Conservation (phyloP, 2,113 vertebrate species). For the Cryptomyrus ogoouensis region DNA sequence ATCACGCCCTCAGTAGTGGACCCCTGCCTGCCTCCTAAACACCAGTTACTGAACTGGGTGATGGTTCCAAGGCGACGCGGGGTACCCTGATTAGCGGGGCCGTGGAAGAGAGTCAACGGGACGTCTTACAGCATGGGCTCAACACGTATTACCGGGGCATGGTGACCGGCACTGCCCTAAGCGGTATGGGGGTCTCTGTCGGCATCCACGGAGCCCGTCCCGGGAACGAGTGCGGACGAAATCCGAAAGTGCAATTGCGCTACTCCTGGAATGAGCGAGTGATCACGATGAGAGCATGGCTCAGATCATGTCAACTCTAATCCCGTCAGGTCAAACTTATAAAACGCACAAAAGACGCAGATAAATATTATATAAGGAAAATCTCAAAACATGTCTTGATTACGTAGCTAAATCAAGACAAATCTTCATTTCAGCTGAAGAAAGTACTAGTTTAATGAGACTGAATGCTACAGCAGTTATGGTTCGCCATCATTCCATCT, state of each 20-base stretch:
- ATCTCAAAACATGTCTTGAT: neutral
- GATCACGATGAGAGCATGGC: neutral
- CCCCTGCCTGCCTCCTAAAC: neutral
- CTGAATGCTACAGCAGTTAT: neutral
- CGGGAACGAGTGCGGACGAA: neutral
- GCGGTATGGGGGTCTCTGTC: neutral
- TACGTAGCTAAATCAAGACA: neutral
- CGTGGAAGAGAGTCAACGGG: neutral
- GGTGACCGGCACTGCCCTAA: neutral
- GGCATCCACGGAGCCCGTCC: neutral
- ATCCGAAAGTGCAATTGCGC: neutral
- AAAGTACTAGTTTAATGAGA: neutral
- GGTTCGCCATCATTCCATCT: neutral
- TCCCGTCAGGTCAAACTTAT: neutral
- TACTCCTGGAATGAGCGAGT: neutral
- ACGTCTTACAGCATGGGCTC: neutral
- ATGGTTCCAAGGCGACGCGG: neutral
- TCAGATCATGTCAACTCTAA: neutral
- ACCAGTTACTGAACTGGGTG: neutral
- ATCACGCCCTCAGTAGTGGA: neutral
- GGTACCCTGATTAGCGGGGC: neutral
- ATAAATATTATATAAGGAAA: neutral
- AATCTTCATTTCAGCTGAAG: neutral
- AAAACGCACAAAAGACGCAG: neutral
- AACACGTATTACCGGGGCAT: neutral